A percentile compares a stretch with the other conserved stretches of the same genome.
Evolutionary conservation across 1,140 invertebrate species (phyloP).

Genomic region (Drosophila arawakana): DNA sequence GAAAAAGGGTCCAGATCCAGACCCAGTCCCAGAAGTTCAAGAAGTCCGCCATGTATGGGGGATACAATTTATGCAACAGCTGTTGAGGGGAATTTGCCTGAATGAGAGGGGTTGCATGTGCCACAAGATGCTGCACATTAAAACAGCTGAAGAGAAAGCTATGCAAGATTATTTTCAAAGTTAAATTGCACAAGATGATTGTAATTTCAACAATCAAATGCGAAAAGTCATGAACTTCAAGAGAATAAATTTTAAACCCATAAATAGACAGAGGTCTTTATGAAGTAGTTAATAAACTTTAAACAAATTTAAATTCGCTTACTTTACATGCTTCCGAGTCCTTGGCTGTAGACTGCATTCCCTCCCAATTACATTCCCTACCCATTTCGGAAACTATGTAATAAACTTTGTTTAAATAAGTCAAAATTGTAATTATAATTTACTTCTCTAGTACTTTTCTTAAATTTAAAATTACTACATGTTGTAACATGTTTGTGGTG

Average conservation of each 20-base stretch:
- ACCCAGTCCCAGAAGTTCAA: not conserved
- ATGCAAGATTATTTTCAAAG: slow-evolving; percentile 11
- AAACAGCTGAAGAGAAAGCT: not conserved
- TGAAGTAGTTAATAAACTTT: not conserved
- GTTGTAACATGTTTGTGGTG: not conserved
- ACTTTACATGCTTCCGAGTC: too few relatives aligned
- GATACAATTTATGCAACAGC: not conserved
- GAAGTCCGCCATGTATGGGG: not conserved
- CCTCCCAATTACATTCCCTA: too few relatives aligned
- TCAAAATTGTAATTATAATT: not conserved
- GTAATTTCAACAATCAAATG: not conserved
- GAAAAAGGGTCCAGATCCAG: not conserved
- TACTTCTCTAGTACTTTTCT: not conserved
- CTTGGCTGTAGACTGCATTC: too few relatives aligned
- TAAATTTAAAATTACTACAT: slow-evolving; percentile 8
- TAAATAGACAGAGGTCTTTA: not conserved
- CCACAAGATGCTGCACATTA: slow-evolving; percentile 16
- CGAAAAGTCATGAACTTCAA: not conserved
- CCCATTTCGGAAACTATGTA: too few relatives aligned
- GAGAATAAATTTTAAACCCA: not conserved
- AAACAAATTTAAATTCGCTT: too few relatives aligned
- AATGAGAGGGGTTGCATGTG: not conserved
- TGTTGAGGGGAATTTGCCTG: slow-evolving; percentile 2
- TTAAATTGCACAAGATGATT: slow-evolving; percentile 4
- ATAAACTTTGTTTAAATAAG: too few relatives aligned